phyloP scores from a whole-genome alignment of 2,113 vertebrate species.

The Chloroceryle aenea region DNA sequence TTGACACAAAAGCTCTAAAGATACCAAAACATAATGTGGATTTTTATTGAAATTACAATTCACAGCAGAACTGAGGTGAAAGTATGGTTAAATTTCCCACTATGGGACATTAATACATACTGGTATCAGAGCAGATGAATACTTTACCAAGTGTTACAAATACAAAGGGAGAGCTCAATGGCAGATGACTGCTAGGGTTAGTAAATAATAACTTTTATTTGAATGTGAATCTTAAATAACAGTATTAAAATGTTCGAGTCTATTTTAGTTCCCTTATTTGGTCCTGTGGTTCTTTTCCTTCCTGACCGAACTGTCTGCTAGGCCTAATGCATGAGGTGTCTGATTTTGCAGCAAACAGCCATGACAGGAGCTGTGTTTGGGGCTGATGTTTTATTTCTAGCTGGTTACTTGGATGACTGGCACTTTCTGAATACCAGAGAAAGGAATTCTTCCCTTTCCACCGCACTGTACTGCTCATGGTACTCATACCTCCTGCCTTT shows the following conservation, averaged over 20 bases:
- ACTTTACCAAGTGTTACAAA: background rate
- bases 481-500: background rate
- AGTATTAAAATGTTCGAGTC: background rate
- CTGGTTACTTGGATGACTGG: background rate
- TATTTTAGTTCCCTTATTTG: conserved; percentile 25
- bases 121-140: background rate
- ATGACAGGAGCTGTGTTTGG: background rate
- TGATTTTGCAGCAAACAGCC: background rate
- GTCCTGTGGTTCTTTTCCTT: background rate
- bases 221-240: background rate
- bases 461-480: background rate
- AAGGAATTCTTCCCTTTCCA: background rate
- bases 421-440: background rate
- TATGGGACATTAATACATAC: background rate
- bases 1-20: background rate
- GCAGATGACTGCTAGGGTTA: background rate
- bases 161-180: background rate
- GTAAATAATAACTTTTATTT: conserved; percentile 24
- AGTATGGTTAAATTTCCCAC: background rate
- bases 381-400: background rate
- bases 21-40: background rate
- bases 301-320: conserved; percentile 3
- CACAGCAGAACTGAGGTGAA: background rate
- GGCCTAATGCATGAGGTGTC: conserved; percentile 22
- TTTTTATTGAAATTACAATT: background rate